Evolutionary conservation across 1,140 invertebrate genomes (phyloP).

Genomic region (Brachystomella parvula): DNA sequence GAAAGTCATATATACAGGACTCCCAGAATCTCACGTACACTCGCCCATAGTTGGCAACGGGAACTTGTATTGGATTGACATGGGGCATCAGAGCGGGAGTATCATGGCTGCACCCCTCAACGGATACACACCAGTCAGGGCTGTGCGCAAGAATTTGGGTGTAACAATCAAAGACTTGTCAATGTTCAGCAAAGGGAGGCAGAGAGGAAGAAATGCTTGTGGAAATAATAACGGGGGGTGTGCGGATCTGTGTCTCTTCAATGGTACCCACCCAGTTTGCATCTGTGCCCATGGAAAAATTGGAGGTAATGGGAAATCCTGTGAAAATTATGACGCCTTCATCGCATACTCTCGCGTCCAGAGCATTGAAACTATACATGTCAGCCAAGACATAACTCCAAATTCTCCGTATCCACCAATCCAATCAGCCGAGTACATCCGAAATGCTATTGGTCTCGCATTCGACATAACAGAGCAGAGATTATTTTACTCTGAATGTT

Average conservation of each 20-base stretch:
- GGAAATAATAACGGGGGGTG: constrained; percentile 65
- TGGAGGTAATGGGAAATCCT: constrained; percentile 53
- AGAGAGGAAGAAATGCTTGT: constrained; percentile 59
- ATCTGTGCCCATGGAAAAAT: constrained; percentile 66
- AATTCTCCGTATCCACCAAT: constrained; percentile 70
- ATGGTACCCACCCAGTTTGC: constrained; percentile 58
- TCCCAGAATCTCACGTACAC: constrained; percentile 26
- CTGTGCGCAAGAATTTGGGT: constrained; percentile 53
- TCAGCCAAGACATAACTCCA: constrained; percentile 58
- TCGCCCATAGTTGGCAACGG: constrained; percentile 48
- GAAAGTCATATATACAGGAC: constrained; percentile 37
- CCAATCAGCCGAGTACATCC: constrained; percentile 58
- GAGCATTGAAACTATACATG: constrained; percentile 65
- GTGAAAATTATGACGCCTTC: constrained; percentile 63
- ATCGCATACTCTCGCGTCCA: constrained; percentile 65
- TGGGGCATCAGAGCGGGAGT: constrained; percentile 53
- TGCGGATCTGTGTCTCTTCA: constrained; percentile 67
- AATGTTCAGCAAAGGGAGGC: constrained; percentile 48
- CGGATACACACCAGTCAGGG: constrained; percentile 38
- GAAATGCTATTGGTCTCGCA: constrained; percentile 74
- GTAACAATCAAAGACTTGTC: constrained; percentile 60
- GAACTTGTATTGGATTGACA: constrained; percentile 53
- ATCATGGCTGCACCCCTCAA: constrained; percentile 55
- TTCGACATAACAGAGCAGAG: constrained; percentile 62
- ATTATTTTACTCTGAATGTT: constrained; percentile 81